Evolutionary conservation across 1,140 invertebrate genomes (phyloP).

Genomic region (Adoxophyes honmai): DNA sequence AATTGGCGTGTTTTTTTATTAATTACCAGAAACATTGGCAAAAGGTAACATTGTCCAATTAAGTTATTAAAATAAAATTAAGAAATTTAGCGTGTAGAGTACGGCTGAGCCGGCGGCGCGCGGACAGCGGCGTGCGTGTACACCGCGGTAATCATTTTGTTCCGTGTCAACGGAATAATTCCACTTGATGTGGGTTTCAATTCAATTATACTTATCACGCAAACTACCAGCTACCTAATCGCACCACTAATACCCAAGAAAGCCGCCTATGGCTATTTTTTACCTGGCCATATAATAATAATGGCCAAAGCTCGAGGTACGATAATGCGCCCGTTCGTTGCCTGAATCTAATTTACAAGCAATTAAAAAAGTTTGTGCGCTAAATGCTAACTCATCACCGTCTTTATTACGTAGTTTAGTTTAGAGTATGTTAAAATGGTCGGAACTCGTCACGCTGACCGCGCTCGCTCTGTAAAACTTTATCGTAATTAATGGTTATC

Average conservation of each 20-base stretch:
- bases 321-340: no score
- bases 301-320: no score
- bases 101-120: neutral
- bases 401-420: no score
- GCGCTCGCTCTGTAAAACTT: no score
- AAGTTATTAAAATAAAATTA: constrained; percentile 9
- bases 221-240: constrained; percentile 28
- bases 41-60: neutral
- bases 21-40: neutral
- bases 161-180: constrained; percentile 42
- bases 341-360: no score
- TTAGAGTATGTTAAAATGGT: no score
- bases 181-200: constrained; percentile 40
- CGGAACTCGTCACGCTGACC: no score
- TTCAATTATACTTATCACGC: constrained; percentile 46
- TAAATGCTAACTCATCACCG: no score
- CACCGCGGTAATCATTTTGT: constrained; percentile 27
- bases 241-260: constrained; percentile 6
- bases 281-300: no score
- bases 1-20: neutral
- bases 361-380: no score
- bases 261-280: neutral
- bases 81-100: neutral
- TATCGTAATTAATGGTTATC: no score
- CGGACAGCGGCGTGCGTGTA: constrained; percentile 21